Evolutionary conservation across 2,113 vertebrate genomes (phyloP), one percentile per base, ranked within the genome.

Genomic region (Protobothrops mucrosquamatus): DNA sequence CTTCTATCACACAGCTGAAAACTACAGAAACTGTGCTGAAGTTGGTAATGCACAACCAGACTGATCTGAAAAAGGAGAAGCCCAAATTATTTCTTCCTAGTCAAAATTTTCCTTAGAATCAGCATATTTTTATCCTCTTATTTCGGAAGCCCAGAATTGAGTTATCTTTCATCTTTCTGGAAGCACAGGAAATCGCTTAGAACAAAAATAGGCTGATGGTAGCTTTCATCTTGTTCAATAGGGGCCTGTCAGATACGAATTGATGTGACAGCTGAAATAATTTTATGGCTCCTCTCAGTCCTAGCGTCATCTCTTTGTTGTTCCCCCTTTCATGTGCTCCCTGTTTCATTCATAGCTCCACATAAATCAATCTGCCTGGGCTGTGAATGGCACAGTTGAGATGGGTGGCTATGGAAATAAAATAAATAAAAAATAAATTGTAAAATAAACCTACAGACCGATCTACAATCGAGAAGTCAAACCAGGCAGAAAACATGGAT

Each of bases 151-250:
- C 94, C 52, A 55, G 89, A 92, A 54, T 64, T 92, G 90, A 93
- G 94, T 92, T 94, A 94, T 59, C 88, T 95, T 95, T 93, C 0
- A 85, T 89, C 64, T 89, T 91, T 91, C 0, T 88, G 0, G 0
- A 89, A 23, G 91, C 89, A 69, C 91, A 95, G 94, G 94, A 96
- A 95, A 95, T 96, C 91, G 90, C 96, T 97, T 94, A 91, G 94
- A 96, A 94, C 89, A 89, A 95, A 96, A 96, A 95, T 91, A 95
- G 95, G 52, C 64, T 95, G 89, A 34, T 46, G 46, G 43, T 4
- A 87, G 59, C 87, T 93, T 95, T 92, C 92, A 74, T 92, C 93
- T 93, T 91, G 59, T 95, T 92, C 90, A n/a, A 93, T 85, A 94
- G 39, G 90, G 2, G 0, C 0, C 6, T 88, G 48, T 81, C 88